Percentiles rank a stretch among this genome's conserved stretches.
These are phyloP conservation scores for Mormyrops attenuatus DNA, from an alignment of 2,797 vertebrate genomes.

Conservation along the genomic window DNA sequence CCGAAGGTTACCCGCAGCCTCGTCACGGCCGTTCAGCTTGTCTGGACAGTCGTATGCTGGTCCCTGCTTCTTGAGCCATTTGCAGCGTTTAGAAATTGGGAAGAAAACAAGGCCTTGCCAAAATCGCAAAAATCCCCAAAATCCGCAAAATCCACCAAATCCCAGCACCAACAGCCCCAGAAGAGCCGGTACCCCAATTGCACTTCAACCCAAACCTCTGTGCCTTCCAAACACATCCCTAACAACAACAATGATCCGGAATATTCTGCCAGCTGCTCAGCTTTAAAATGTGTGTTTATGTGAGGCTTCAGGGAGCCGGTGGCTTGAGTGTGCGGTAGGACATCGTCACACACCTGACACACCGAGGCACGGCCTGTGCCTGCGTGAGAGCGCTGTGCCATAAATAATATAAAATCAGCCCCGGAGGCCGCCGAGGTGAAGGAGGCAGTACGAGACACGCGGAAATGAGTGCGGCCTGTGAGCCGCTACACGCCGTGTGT, in stretches of 20 bases:
- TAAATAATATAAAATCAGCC: conserved; percentile 5
- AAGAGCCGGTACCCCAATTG: background rate
- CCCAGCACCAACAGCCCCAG: background rate
- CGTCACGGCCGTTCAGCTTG: background rate
- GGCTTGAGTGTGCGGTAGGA: background rate
- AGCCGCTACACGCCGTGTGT: background rate
- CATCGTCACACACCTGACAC: background rate
- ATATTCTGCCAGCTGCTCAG: background rate
- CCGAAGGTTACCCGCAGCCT: background rate
- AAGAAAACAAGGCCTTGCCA: background rate
- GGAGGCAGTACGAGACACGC: background rate
- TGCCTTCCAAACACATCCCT: background rate
- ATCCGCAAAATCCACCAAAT: background rate
- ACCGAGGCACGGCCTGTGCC: background rate
- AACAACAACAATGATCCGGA: background rate
- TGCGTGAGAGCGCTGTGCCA: background rate
- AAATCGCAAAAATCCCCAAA: background rate
- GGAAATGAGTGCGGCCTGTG: background rate
- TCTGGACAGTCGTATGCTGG: background rate
- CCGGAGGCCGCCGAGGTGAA: background rate
- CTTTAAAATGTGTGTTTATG: background rate
- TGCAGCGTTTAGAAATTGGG: background rate
- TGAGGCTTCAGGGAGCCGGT: background rate
- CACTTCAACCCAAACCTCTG: background rate
- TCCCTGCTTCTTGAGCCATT: background rate